phyloP scores from a whole-genome alignment of 1,140 invertebrate genomes.

The Melitaea cinxia region DNA sequence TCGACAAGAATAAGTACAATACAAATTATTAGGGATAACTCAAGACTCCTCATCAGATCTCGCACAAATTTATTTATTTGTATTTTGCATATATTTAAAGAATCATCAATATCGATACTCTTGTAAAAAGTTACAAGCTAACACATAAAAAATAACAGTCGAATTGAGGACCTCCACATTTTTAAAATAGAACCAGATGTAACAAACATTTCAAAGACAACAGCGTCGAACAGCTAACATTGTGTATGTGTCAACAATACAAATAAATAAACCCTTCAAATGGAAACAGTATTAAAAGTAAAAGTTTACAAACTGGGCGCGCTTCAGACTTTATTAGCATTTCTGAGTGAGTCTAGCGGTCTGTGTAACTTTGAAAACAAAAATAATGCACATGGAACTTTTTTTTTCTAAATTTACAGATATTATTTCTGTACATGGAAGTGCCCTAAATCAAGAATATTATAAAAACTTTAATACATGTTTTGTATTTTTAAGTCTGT shows the following conservation, averaged over 20 bases:
- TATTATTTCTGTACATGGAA: not conserved
- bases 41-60: too few species aligned
- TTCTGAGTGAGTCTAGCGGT: conserved; percentile 7
- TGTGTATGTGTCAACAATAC: conserved; percentile 8
- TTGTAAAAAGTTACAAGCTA: too few species aligned
- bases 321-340: conserved; percentile 14
- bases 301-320: conserved; percentile 14
- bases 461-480: too few species aligned
- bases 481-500: too few species aligned
- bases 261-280: not conserved
- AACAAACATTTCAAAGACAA: not conserved
- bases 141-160: too few species aligned
- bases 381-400: not conserved
- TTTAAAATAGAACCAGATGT: too few species aligned
- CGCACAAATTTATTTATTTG: too few species aligned
- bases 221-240: not conserved
- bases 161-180: too few species aligned
- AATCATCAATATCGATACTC: too few species aligned
- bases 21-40: too few species aligned
- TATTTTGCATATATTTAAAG: too few species aligned
- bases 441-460: not conserved
- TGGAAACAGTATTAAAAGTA: conserved; percentile 10
- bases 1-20: too few species aligned
- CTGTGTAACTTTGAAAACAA: conserved; percentile 9
- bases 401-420: not conserved